Percentiles rank a stretch among this genome's conserved stretches.
Conservation (phyloP, 92 coral and sea anemone genomes). For the Muricea muricata region DNA sequence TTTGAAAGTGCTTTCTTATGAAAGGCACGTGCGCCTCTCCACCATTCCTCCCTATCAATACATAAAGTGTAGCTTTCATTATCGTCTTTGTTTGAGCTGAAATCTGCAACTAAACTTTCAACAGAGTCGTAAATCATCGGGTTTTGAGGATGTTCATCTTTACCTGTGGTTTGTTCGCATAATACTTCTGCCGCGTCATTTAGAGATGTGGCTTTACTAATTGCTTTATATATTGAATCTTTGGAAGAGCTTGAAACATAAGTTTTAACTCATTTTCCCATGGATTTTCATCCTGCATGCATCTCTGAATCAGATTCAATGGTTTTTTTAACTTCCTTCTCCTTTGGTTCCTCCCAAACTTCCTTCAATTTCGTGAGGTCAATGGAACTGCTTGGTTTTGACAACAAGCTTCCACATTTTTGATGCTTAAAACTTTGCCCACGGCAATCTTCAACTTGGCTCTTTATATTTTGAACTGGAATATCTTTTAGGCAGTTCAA, state of each 20-base stretch:
- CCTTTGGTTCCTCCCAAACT: slow-evolving; percentile 3
- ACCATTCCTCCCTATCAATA: slow-evolving; percentile 59
- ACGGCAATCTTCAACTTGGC: slow-evolving; percentile 33
- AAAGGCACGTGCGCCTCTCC: slow-evolving; percentile 63
- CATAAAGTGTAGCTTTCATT: slow-evolving; percentile 24
- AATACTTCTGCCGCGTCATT: slow-evolving; percentile 54
- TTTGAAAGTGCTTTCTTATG: slow-evolving; percentile 52
- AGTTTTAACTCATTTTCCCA: slow-evolving; percentile 31
- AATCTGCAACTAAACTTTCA: neutral
- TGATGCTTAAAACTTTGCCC: slow-evolving; percentile 3
- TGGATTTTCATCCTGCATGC: neutral
- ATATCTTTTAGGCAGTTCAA: slow-evolving; percentile 45
- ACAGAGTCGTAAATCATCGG: neutral
- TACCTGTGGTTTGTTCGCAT: slow-evolving; percentile 16
- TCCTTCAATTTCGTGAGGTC: slow-evolving; percentile 18
- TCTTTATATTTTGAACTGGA: slow-evolving; percentile 33
- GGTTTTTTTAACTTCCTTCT: too few relatives aligned
- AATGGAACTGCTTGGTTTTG: slow-evolving; percentile 3
- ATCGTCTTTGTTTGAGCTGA: neutral
- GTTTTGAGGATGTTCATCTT: slow-evolving; percentile 15
- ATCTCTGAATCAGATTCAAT: too few relatives aligned
- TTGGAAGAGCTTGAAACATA: slow-evolving; percentile 43
- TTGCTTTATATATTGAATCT: slow-evolving; percentile 41
- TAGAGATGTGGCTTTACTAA: slow-evolving; percentile 7
- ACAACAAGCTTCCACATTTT: neutral